Evolutionary conservation across 2,888 invertebrate species (phyloP).

Genomic region (Thera obeliscata): DNA sequence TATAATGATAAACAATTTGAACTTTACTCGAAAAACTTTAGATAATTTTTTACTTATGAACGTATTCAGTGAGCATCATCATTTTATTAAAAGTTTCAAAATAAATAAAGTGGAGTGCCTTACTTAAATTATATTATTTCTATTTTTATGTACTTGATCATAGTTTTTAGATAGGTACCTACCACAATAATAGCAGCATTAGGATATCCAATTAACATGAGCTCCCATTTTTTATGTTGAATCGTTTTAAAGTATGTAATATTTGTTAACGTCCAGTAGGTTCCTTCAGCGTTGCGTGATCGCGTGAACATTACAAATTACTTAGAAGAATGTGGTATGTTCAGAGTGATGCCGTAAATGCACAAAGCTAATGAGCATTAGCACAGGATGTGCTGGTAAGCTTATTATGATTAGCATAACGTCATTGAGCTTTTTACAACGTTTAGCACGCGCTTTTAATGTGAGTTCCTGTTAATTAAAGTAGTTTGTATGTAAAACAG

Average conservation of each 20-base stretch:
- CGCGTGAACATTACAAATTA: conserved; percentile 31
- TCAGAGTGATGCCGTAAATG: conserved; percentile 34
- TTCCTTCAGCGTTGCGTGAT: conserved; percentile 20
- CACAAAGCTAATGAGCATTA: conserved; percentile 36
- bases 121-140: too few species aligned
- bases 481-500: neutral
- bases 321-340: conserved; percentile 26
- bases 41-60: too few species aligned
- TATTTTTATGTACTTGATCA: too few species aligned
- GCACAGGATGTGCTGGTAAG: conserved; percentile 32
- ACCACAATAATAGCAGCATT: too few species aligned
- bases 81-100: too few species aligned
- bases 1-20: too few species aligned
- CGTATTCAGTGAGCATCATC: too few species aligned
- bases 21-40: too few species aligned
- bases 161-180: too few species aligned
- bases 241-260: neutral
- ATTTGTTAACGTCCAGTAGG: neutral
- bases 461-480: neutral
- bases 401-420: conserved; percentile 35
- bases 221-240: too few species aligned
- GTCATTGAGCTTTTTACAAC: conserved; percentile 18
- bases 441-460: conserved; percentile 3
- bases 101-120: too few species aligned
- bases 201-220: too few species aligned